phyloP scores from a whole-genome alignment of 2,113 vertebrate genomes.

The Ceyx melanurus region DNA sequence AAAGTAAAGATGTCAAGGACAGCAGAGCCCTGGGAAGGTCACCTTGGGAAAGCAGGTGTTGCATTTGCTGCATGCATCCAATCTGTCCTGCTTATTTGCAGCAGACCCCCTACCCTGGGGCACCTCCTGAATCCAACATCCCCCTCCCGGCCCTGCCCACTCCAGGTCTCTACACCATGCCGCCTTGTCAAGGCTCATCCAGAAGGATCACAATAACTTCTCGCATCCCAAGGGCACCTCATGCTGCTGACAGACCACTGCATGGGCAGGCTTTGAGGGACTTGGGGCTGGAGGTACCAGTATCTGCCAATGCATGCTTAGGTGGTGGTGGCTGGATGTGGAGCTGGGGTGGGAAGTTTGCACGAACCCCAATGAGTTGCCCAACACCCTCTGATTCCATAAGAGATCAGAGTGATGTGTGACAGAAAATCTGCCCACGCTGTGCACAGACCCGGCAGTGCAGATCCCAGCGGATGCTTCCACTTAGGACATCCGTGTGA shows the following conservation, averaged over 20 bases:
- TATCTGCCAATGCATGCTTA: fast-evolving
- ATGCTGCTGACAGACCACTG: fast-evolving
- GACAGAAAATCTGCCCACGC: fast-evolving
- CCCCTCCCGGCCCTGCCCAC: not conserved
- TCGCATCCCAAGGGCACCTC: not conserved
- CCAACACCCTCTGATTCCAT: not conserved
- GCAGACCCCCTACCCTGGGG: not conserved
- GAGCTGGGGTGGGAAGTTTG: not conserved
- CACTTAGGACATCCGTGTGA: not conserved
- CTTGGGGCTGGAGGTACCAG: fast-evolving
- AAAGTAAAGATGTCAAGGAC: not conserved
- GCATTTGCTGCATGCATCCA: not conserved
- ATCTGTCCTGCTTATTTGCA: not conserved
- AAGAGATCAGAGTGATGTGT: fast-evolving
- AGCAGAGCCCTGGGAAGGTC: not conserved
- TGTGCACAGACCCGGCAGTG: fast-evolving
- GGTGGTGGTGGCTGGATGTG: not conserved
- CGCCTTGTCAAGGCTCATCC: fast-evolving
- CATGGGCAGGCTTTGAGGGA: not conserved
- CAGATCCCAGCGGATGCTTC: not conserved
- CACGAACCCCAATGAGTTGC: not conserved
- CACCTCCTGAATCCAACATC: fast-evolving
- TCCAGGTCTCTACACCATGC: not conserved
- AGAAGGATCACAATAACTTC: not conserved
- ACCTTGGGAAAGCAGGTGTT: not conserved